Percentiles rank a stretch among this genome's conserved stretches.
Evolutionary conservation across 1,140 invertebrate species (phyloP).

Genomic region (Drosophila ogumai): DNA sequence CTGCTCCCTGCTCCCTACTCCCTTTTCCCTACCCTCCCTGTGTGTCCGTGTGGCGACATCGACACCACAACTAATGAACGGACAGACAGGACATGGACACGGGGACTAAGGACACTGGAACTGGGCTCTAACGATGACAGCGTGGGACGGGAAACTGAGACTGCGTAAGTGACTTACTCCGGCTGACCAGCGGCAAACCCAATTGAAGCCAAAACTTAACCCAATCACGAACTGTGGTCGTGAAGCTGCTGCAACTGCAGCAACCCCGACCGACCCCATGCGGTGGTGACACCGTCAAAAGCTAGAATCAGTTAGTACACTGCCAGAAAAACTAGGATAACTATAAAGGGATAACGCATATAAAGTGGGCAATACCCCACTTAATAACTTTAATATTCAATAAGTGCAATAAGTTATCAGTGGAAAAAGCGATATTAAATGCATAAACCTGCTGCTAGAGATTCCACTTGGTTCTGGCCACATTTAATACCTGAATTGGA

Average conservation of each 20-base stretch:
- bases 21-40: neutral
- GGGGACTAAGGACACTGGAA: constrained; percentile 40
- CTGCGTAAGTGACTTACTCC: constrained; percentile 33
- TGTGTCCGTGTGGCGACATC: constrained; percentile 29
- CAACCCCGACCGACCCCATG: neutral
- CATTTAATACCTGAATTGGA: constrained; percentile 2
- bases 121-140: neutral
- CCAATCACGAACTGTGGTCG: constrained; percentile 26
- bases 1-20: neutral
- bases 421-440: neutral
- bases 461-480: neutral
- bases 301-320: constrained; percentile 1
- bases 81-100: constrained; percentile 12
- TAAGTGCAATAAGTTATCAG: neutral
- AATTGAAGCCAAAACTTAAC: constrained; percentile 36
- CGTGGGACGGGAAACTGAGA: neutral
- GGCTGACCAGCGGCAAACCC: constrained; percentile 24
- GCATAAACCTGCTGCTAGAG: neutral
- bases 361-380: too few species aligned
- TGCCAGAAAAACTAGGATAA: neutral
- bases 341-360: neutral
- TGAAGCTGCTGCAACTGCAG: neutral
- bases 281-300: neutral
- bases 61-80: constrained; percentile 76
- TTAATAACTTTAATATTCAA: neutral